These are phyloP conservation scores for Acrocephalus arundinaceus DNA, from an alignment of 2,113 vertebrate genomes.

Conservation along the genomic window DNA sequence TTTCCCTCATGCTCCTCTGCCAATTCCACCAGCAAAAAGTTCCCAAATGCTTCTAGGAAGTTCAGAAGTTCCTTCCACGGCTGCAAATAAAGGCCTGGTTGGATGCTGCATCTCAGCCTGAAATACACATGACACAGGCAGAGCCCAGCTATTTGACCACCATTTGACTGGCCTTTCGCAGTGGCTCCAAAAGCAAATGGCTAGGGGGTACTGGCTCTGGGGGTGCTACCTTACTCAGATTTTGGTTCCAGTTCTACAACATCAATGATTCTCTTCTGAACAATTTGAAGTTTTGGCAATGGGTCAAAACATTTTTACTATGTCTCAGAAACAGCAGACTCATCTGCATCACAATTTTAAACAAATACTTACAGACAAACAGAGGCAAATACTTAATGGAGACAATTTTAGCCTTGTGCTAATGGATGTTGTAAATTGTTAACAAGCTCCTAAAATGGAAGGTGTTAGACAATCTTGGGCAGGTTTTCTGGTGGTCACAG, in stretches of 20 bases:
- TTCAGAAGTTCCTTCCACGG: background rate
- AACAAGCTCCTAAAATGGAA: background rate
- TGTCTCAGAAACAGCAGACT: background rate
- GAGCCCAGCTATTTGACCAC: background rate
- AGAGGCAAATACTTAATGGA: background rate
- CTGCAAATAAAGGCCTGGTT: background rate
- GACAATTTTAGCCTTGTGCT: background rate
- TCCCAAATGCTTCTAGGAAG: background rate
- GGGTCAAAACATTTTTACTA: background rate
- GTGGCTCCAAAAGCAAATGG: background rate
- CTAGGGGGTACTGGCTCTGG: background rate
- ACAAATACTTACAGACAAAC: background rate
- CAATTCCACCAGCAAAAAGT: background rate
- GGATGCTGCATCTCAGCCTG: background rate
- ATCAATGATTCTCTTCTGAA: background rate
- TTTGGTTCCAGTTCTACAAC: background rate
- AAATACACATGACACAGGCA: rapidly evolving
- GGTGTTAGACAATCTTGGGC: background rate
- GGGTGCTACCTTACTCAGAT: background rate
- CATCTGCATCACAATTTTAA: background rate
- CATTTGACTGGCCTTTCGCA: rapidly evolving
- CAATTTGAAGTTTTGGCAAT: background rate
- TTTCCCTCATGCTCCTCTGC: background rate
- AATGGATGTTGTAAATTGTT: background rate
- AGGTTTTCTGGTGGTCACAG: background rate